Conservation (phyloP, 2,113 vertebrate genomes). For the Jaculus jaculus region DNA sequence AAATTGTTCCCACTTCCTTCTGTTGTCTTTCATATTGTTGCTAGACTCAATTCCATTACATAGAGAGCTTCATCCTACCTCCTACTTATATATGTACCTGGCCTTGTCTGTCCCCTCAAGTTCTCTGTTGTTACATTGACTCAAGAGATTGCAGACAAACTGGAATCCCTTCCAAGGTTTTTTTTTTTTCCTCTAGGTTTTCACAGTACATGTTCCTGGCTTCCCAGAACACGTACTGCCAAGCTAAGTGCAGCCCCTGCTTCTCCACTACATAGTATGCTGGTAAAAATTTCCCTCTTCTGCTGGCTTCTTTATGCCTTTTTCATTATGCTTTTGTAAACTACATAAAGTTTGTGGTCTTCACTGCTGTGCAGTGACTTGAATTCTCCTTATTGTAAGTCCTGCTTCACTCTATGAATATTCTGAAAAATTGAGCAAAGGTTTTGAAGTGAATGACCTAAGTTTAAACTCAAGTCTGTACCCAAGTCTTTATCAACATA, state of each 20-base stretch:
- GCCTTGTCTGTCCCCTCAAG: background rate
- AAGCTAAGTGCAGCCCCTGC: too few species aligned
- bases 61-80: background rate
- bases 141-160: background rate
- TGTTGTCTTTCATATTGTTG: background rate
- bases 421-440: background rate
- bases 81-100: background rate
- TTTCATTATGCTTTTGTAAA: background rate
- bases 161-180: too few species aligned
- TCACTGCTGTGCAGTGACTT: background rate
- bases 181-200: background rate
- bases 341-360: background rate
- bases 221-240: background rate
- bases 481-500: background rate
- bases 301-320: accelerated
- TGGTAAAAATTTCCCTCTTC: too few species aligned
- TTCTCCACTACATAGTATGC: too few species aligned
- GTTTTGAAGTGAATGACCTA: background rate
- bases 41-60: background rate
- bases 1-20: background rate
- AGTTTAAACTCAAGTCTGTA: background rate
- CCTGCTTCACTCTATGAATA: background rate
- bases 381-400: background rate
- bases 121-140: background rate
- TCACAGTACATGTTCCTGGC: too few species aligned